phyloP scores from a whole-genome alignment of 2,888 invertebrate genomes.

The Tinea semifulvella region DNA sequence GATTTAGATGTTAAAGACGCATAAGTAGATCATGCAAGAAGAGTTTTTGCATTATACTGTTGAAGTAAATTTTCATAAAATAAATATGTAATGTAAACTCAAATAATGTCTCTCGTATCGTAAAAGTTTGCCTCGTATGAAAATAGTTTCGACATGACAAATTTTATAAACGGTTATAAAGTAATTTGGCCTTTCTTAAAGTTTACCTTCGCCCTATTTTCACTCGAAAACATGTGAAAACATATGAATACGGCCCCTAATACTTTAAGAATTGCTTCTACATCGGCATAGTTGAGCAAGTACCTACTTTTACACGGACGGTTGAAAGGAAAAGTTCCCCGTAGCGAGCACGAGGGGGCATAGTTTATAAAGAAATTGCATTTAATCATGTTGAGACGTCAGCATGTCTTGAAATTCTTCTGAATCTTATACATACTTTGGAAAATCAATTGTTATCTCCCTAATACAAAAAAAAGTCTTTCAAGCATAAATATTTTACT shows the following conservation, averaged over 20 bases:
- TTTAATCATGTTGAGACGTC: conserved; percentile 53
- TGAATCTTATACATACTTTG: conserved; percentile 32
- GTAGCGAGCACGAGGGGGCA: conserved; percentile 36
- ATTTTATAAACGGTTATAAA: conserved; percentile 24
- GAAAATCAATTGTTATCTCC: conserved; percentile 24
- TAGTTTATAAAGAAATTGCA: conserved; percentile 61
- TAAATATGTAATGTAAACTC: too few relatives aligned
- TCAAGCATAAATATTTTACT: not conserved
- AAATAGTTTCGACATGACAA: conserved; percentile 29
- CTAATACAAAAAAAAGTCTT: conserved; percentile 29
- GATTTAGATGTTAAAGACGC: conserved; percentile 16
- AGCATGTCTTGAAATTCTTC: conserved; percentile 45
- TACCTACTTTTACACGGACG: conserved; percentile 26
- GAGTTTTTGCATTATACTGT: conserved; percentile 21
- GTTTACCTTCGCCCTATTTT: conserved; percentile 28
- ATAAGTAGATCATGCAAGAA: conserved; percentile 23
- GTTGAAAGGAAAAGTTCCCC: conserved; percentile 46
- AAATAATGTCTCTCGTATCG: too few relatives aligned
- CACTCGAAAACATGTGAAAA: conserved; percentile 19
- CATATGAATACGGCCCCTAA: conserved; percentile 15
- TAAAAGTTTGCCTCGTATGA: too few relatives aligned
- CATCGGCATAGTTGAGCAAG: conserved; percentile 29
- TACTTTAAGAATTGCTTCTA: conserved; percentile 26
- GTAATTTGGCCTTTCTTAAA: conserved; percentile 19
- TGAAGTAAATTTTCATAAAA: too few relatives aligned